Base-by-base conservation (phyloP, 23 tunicate species). In the Clavelina lepadiformis region DNA sequence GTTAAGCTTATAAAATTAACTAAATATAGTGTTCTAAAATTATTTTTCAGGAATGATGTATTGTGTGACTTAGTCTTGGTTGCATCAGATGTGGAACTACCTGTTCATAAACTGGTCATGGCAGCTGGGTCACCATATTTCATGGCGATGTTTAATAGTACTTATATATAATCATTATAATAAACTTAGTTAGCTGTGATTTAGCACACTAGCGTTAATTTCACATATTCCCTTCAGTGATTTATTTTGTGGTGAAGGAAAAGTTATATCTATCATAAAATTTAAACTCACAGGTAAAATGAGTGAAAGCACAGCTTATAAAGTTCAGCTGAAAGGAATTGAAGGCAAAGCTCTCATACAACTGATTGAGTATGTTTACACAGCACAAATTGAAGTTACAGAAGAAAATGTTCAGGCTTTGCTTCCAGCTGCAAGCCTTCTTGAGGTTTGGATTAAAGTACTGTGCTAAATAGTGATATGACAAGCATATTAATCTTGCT, bases 111-210 rank as follows among this genome's bases (percentile, higher is more conserved):
- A 60, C 56, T 94, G 15, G 84, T 94, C 20, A 38, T 94, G 80
- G 95, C 91, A 23, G 86, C 99, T 18, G 88, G 88, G 0, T 94
- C 99, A 0, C 99, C 99, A 4, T 94, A 94, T 66, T 94, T 94
- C 38, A 80, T 64, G 76, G 99, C 99, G 0, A 94, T 94, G 95
- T 86, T 94, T 67, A 86, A 57, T 57, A 86, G 94, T 69, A 52
- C 38, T 49, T 66, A 18, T 20, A 13, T 26, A 25, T 25, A 8
- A 11, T 59, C 31, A 6, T 29, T 59, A 20, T n/a, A n/a, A n/a
- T n/a, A n/a, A 44, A 44, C 18, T 44, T 44, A 11, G 50, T 13
- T 44, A 11, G 50, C 13, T 44, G 13, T 44, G 18, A 18, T 13
- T 44, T 44, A 44, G 50, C 50, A 44, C 18, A 13, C 50, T 44